These are phyloP conservation scores for Drosophila sucinea DNA, from an alignment of 1,140 invertebrate species.

Conservation along the genomic window DNA sequence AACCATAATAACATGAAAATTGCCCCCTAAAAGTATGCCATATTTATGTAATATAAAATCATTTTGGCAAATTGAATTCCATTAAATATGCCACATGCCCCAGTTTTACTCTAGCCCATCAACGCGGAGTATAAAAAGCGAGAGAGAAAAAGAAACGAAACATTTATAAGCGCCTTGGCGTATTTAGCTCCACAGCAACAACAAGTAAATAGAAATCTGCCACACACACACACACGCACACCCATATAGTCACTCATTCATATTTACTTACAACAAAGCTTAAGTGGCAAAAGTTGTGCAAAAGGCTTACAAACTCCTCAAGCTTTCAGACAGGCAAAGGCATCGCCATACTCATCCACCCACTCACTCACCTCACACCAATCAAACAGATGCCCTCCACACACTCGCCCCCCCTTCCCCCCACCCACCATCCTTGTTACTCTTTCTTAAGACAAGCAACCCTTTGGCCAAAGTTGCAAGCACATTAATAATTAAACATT, in stretches of 20 bases:
- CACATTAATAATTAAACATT: slow-evolving; percentile 79
- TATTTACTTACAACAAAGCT: slow-evolving; percentile 74
- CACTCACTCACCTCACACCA: neutral
- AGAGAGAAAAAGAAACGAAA: slow-evolving; percentile 33
- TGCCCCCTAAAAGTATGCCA: neutral
- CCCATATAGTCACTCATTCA: slow-evolving; percentile 7
- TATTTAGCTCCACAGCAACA: slow-evolving; percentile 46
- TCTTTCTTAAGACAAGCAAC: neutral
- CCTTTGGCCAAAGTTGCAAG: slow-evolving; percentile 61
- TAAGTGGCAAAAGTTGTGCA: slow-evolving; percentile 79
- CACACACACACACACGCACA: slow-evolving; percentile 14
- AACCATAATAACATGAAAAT: no score
- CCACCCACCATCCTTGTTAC: slow-evolving; percentile 14
- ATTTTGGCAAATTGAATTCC: neutral
- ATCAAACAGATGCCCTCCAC: slow-evolving; percentile 17
- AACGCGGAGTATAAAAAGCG: slow-evolving; percentile 36
- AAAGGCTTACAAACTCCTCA: slow-evolving; percentile 73
- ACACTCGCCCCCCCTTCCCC: slow-evolving; percentile 4
- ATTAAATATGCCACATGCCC: slow-evolving; percentile 10
- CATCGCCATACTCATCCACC: neutral
- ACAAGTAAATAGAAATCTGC: slow-evolving; percentile 37
- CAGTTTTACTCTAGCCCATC: slow-evolving; percentile 28
- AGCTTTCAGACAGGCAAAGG: slow-evolving; percentile 28
- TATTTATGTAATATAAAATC: neutral
- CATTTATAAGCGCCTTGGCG: slow-evolving; percentile 57